phyloP scores from a whole-genome alignment of 2,797 vertebrate genomes.

The Knipowitschia caucasica region DNA sequence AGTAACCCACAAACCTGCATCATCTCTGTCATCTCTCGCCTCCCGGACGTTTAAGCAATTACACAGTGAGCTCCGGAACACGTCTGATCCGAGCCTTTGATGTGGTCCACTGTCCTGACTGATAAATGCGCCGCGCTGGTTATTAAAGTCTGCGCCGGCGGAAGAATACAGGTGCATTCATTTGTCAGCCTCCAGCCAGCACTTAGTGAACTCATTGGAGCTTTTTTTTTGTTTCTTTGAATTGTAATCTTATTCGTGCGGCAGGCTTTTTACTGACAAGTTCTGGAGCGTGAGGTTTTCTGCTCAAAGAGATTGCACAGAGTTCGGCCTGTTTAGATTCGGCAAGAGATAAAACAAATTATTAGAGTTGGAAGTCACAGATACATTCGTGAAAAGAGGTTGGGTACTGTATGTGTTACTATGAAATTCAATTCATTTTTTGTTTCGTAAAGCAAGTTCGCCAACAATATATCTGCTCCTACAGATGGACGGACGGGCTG shows the following conservation, averaged over 20 bases:
- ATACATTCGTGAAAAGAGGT: no score
- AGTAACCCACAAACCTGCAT: slow-evolving; percentile 2
- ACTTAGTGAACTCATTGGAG: slow-evolving; percentile 2
- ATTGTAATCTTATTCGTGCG: background rate
- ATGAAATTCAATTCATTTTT: no score
- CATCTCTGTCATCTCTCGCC: slow-evolving; percentile 14
- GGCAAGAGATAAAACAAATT: no score
- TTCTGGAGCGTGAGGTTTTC: background rate
- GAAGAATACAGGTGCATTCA: slow-evolving; percentile 1
- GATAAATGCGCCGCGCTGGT: background rate
- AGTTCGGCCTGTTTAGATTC: no score
- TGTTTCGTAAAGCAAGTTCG: no score
- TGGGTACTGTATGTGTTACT: no score
- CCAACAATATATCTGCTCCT: no score
- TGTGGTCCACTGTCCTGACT: background rate
- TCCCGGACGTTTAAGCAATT: slow-evolving; percentile 23
- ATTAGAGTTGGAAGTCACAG: no score
- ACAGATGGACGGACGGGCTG: no score
- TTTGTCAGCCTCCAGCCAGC: slow-evolving; percentile 2
- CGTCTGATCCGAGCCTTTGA: background rate
- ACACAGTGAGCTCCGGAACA: slow-evolving; percentile 13
- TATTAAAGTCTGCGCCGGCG: slow-evolving; percentile 4
- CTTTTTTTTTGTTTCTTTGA: background rate
- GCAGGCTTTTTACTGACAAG: background rate
- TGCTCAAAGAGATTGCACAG: no score